These are phyloP conservation scores for Anguilla megastoma DNA, from an alignment of 2,797 vertebrate genomes.

Conservation along the genomic window DNA sequence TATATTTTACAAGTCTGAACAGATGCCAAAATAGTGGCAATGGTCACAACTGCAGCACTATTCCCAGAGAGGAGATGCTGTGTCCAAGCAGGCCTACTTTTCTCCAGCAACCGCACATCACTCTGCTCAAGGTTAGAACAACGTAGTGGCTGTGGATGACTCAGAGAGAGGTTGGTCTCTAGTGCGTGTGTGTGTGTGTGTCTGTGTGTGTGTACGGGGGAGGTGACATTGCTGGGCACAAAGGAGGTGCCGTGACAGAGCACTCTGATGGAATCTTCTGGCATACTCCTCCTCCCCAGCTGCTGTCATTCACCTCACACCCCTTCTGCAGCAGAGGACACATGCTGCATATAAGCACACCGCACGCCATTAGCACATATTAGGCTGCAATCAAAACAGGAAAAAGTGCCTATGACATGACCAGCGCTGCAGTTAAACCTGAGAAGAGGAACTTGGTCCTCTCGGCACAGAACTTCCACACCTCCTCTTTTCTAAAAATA, in stretches of 20 bases:
- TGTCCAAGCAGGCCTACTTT: constrained; percentile 50
- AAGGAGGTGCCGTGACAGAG: neutral
- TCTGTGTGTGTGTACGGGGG: neutral
- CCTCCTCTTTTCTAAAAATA: neutral
- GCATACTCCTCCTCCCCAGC: constrained; percentile 10
- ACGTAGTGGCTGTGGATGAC: neutral
- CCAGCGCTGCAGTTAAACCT: neutral
- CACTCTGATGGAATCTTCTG: neutral
- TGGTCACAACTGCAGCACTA: constrained; percentile 42
- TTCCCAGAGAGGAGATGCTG: constrained; percentile 47
- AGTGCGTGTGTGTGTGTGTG: neutral
- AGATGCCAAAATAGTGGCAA: constrained; percentile 48
- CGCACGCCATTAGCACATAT: neutral
- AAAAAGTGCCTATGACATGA: neutral
- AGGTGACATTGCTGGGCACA: neutral
- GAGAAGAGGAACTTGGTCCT: neutral
- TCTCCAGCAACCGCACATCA: constrained; percentile 55
- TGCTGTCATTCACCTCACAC: constrained; percentile 9
- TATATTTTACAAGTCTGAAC: constrained; percentile 39
- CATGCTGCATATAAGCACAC: neutral
- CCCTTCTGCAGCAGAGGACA: neutral
- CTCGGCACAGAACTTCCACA: neutral
- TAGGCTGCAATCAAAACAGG: neutral
- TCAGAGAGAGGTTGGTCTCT: neutral
- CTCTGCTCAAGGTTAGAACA: constrained; percentile 46